Percentiles rank a stretch among this genome's conserved stretches.
These are phyloP conservation scores for Brenthis daphne DNA, from an alignment of 2,888 invertebrate species.

Conservation along the genomic window DNA sequence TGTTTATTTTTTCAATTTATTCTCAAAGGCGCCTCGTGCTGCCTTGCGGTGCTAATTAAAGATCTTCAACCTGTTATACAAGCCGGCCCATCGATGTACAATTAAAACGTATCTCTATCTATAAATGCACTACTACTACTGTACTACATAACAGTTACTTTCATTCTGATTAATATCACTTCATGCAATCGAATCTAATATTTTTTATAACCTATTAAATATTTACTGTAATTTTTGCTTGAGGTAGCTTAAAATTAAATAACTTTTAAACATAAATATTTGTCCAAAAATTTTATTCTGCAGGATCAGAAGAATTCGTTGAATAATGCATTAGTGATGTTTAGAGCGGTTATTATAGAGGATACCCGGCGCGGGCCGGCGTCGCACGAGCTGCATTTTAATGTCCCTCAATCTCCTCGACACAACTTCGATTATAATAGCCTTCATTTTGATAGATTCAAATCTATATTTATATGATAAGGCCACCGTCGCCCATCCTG, in stretches of 20 bases:
- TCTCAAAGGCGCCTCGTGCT: slow-evolving; percentile 49
- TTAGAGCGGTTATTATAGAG: slow-evolving; percentile 69
- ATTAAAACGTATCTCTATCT: slow-evolving; percentile 45
- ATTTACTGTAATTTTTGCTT: no score
- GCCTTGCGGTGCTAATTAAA: slow-evolving; percentile 59
- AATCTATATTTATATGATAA: slow-evolving; percentile 55
- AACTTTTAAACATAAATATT: slow-evolving; percentile 32
- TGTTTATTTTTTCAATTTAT: slow-evolving; percentile 73
- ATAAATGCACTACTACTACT: no score
- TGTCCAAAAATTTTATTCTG: slow-evolving; percentile 61
- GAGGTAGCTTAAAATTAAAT: background rate
- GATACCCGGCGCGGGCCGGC: slow-evolving; percentile 60
- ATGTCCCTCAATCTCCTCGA: slow-evolving; percentile 61
- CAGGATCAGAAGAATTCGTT: slow-evolving; percentile 61
- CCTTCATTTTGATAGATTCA: slow-evolving; percentile 58
- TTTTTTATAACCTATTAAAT: no score
- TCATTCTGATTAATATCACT: no score
- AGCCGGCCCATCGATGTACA: slow-evolving; percentile 48
- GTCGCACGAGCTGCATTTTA: slow-evolving; percentile 79
- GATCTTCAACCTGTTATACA: slow-evolving; percentile 59
- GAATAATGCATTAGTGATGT: slow-evolving; percentile 71
- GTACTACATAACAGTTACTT: no score
- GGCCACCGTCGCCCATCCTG: slow-evolving; percentile 45
- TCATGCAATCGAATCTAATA: no score
- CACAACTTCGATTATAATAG: slow-evolving; percentile 56